Conservation (phyloP, 1,140 invertebrate species). For the Drosophila truncata region DNA sequence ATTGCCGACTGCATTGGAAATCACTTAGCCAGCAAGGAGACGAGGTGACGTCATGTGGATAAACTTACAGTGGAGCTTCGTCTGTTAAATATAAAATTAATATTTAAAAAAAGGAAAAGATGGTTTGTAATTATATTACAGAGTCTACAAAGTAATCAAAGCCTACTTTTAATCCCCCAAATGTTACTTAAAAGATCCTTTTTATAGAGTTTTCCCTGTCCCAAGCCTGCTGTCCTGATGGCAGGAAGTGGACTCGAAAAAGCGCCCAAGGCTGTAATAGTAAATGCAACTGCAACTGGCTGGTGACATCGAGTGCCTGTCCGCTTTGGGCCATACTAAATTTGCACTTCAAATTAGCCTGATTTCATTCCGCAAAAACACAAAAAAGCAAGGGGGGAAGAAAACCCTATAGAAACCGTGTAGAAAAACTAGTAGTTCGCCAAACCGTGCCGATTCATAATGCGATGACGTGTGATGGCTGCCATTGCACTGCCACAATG, state of each 20-base stretch:
- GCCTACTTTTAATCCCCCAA: no score
- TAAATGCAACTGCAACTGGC: slow-evolving; percentile 34
- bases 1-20: slow-evolving; percentile 76
- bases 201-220: slow-evolving; percentile 17
- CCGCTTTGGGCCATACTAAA: slow-evolving; percentile 48
- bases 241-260: slow-evolving; percentile 52
- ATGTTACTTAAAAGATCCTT: not conserved
- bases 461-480: slow-evolving; percentile 46
- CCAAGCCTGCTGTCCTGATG: slow-evolving; percentile 7
- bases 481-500: slow-evolving; percentile 41
- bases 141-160: no score
- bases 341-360: slow-evolving; percentile 64
- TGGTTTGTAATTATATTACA: no score
- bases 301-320: slow-evolving; percentile 58
- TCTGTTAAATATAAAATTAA: no score
- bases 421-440: not conserved
- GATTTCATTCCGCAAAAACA: slow-evolving; percentile 31
- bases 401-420: slow-evolving; percentile 1
- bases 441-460: slow-evolving; percentile 65
- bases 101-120: no score
- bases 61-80: slow-evolving; percentile 6
- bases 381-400: not conserved
- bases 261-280: slow-evolving; percentile 41
- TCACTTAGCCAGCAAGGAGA: slow-evolving; percentile 65
- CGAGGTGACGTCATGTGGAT: slow-evolving; percentile 43